phyloP scores from a whole-genome alignment of 2,888 invertebrate genomes.

The Trileptium ribeirensis region DNA sequence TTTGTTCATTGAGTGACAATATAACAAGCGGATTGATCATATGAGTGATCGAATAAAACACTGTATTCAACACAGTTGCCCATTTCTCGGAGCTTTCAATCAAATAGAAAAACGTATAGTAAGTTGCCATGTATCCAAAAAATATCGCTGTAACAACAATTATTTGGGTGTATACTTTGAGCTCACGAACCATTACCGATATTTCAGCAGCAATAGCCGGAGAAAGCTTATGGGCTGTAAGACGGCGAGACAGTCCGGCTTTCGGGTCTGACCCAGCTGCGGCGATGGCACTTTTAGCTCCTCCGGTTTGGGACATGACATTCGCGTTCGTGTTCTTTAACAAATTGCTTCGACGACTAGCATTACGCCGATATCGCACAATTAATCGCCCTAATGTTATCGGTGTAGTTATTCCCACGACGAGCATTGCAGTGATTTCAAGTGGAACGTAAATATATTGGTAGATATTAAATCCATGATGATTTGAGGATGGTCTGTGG shows the following conservation, averaged over 20 bases:
- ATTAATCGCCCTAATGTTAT: slow-evolving; percentile 47
- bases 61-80: slow-evolving; percentile 45
- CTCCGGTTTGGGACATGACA: slow-evolving; percentile 44
- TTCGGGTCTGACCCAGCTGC: neutral
- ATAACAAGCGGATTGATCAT: slow-evolving; percentile 49
- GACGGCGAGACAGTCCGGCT: neutral
- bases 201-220: neutral
- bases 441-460: slow-evolving; percentile 36
- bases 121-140: slow-evolving; percentile 47
- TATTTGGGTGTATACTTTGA: slow-evolving; percentile 39
- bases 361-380: slow-evolving; percentile 41
- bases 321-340: slow-evolving; percentile 36
- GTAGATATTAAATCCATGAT: slow-evolving; percentile 13
- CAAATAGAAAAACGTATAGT: slow-evolving; percentile 47
- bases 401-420: slow-evolving; percentile 46
- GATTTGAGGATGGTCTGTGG: neutral
- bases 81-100: slow-evolving; percentile 36
- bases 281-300: neutral
- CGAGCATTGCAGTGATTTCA: slow-evolving; percentile 43
- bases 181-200: neutral
- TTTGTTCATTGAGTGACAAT: slow-evolving; percentile 47
- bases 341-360: slow-evolving; percentile 33
- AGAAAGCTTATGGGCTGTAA: neutral
- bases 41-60: slow-evolving; percentile 50
- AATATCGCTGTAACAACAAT: slow-evolving; percentile 47